Evolutionary conservation across 1,140 invertebrate species (phyloP).

Genomic region (Pteromalus puparum): DNA sequence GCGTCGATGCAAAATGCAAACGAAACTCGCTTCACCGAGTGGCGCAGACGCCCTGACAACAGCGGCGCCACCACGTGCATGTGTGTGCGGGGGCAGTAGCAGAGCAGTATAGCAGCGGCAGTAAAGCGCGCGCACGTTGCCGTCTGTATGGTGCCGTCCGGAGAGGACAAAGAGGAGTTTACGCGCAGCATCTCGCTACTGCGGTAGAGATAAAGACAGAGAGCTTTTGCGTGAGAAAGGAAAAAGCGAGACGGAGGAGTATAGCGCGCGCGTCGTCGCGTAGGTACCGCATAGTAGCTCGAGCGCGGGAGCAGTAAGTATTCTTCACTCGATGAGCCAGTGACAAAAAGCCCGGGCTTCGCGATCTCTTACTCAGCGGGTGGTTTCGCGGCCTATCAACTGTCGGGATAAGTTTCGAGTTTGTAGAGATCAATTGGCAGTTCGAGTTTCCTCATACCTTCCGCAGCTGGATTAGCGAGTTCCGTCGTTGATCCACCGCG

Average conservation of each 20-base stretch:
- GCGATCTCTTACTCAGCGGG: too few species aligned
- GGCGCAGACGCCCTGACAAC: conserved; percentile 72
- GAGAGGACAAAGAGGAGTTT: conserved; percentile 41
- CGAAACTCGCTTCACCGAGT: conserved; percentile 46
- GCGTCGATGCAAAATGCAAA: neutral
- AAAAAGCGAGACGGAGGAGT: conserved; percentile 43
- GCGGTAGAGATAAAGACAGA: conserved; percentile 45
- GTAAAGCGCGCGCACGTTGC: conserved; percentile 38
- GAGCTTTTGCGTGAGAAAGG: conserved; percentile 32
- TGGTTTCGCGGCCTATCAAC: too few species aligned
- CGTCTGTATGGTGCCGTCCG: conserved; percentile 7
- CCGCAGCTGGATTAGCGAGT: too few species aligned
- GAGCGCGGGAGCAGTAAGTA: neutral
- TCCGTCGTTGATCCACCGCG: too few species aligned
- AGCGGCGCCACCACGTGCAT: conserved; percentile 68
- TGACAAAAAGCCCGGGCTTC: too few species aligned
- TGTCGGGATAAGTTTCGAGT: too few species aligned
- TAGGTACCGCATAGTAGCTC: neutral
- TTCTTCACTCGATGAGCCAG: too few species aligned
- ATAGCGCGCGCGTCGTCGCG: conserved; percentile 1
- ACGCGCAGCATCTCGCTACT: neutral
- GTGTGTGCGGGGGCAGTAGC: conserved; percentile 54
- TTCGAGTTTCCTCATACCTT: too few species aligned
- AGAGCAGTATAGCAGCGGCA: conserved; percentile 29
- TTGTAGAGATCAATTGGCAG: too few species aligned